Conservation (phyloP, 1,140 invertebrate species). For the Drosophila pseudoananassae region DNA sequence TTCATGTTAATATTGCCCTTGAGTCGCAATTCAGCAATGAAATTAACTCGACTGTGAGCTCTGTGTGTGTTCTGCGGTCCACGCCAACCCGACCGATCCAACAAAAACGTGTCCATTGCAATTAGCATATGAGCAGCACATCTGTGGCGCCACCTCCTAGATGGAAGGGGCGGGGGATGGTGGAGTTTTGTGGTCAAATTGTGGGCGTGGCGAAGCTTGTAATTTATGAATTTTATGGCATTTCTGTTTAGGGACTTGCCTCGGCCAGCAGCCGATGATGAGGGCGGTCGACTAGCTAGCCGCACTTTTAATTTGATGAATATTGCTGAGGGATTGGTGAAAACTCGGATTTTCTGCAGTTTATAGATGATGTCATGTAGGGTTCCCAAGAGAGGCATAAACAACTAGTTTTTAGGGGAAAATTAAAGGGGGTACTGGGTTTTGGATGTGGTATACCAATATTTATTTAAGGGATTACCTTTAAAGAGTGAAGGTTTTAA, state of each 20-base stretch:
- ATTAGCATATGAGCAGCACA: slow-evolving; percentile 56
- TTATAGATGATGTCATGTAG: background rate
- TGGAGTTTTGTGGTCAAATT: slow-evolving; percentile 19
- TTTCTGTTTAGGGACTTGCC: slow-evolving; percentile 41
- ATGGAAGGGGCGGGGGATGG: background rate
- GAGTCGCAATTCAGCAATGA: slow-evolving; percentile 78
- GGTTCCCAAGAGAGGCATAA: background rate
- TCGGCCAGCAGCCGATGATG: slow-evolving; percentile 24
- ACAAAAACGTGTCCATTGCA: slow-evolving; percentile 64
- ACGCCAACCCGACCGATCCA: slow-evolving; percentile 6
- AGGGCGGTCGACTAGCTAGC: slow-evolving; percentile 23
- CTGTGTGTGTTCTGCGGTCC: slow-evolving; percentile 40
- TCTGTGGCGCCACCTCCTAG: slow-evolving; percentile 16
- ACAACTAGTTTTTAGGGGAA: background rate
- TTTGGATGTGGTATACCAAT: background rate
- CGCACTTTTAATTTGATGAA: slow-evolving; percentile 45
- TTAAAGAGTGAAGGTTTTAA: too few species aligned
- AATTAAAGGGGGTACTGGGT: too few species aligned
- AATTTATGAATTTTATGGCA: slow-evolving; percentile 55
- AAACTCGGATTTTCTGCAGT: background rate
- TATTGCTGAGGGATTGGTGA: slow-evolving; percentile 4
- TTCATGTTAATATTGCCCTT: slow-evolving; percentile 82
- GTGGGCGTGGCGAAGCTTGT: slow-evolving; percentile 37
- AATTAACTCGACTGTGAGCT: slow-evolving; percentile 58
- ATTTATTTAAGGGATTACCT: background rate